These are phyloP conservation scores for Drosophila tanythrix DNA, from an alignment of 2,888 invertebrate genomes.

Conservation along the genomic window DNA sequence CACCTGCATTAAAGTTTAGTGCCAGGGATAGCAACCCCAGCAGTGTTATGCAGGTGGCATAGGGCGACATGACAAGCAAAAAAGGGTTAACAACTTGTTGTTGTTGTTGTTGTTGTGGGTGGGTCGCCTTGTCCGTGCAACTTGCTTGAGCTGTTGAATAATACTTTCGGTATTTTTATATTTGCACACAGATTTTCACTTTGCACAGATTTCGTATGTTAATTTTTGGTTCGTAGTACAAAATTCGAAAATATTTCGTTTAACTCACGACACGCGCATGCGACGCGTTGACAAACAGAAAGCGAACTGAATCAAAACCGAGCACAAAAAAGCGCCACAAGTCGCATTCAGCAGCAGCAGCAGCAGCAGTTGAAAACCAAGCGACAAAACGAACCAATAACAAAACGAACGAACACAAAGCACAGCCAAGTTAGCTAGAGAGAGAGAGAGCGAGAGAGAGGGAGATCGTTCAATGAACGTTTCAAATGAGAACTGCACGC, in stretches of 20 bases:
- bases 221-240: conserved; percentile 7
- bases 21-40: conserved; percentile 60
- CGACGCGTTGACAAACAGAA: conserved; percentile 76
- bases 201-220: conserved; percentile 41
- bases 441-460: conserved; percentile 19
- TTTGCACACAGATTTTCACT: conserved; percentile 33
- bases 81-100: conserved; percentile 50
- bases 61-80: conserved; percentile 57
- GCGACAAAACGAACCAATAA: conserved; percentile 60
- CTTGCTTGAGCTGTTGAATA: conserved; percentile 24
- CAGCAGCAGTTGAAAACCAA: conserved; percentile 25
- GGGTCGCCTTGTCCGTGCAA: conserved; percentile 2
- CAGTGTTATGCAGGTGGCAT: conserved; percentile 55
- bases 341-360: conserved; percentile 20
- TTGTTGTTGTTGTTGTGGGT: conserved; percentile 1
- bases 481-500: conserved; percentile 24
- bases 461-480: conserved; percentile 59
- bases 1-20: conserved; percentile 73
- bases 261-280: conserved; percentile 55
- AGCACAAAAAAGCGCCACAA: conserved; percentile 62
- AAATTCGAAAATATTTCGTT: conserved; percentile 25
- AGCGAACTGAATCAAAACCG: conserved; percentile 68
- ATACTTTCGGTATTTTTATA: conserved; percentile 6
- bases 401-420: conserved; percentile 59
- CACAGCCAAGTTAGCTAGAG: conserved; percentile 7